These are phyloP conservation scores for Sturnus vulgaris DNA, from an alignment of 2,113 vertebrate genomes.

Conservation along the genomic window DNA sequence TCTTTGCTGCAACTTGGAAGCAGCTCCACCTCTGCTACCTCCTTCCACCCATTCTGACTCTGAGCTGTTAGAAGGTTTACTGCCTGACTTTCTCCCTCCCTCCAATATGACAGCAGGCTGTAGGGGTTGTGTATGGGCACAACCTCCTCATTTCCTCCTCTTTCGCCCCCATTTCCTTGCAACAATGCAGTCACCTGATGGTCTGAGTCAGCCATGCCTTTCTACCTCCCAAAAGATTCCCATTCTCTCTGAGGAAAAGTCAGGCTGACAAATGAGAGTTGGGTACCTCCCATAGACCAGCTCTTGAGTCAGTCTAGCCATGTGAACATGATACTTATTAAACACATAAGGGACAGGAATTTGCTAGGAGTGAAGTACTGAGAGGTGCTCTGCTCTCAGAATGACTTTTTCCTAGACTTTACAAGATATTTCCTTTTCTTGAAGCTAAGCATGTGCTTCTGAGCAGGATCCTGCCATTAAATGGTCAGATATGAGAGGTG, in stretches of 20 bases:
- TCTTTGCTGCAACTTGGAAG: background rate
- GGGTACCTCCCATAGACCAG: background rate
- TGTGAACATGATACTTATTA: rapidly evolving
- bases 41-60: background rate
- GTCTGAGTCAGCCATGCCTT: background rate
- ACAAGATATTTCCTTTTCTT: background rate
- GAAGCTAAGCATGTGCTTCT: background rate
- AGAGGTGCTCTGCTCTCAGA: background rate
- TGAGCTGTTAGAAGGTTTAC: background rate
- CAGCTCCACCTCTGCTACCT: background rate
- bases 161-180: background rate
- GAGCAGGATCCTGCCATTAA: background rate
- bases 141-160: background rate
- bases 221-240: background rate
- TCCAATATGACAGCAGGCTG: background rate
- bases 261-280: background rate
- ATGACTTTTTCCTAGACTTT: background rate
- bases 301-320: background rate
- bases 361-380: background rate
- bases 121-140: background rate
- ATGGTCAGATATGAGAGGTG: background rate
- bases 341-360: background rate
- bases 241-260: background rate
- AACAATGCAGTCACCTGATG: background rate
- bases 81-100: background rate